Evolutionary conservation across 2,113 vertebrate genomes (phyloP).

Genomic region (Capreolus pygargus): DNA sequence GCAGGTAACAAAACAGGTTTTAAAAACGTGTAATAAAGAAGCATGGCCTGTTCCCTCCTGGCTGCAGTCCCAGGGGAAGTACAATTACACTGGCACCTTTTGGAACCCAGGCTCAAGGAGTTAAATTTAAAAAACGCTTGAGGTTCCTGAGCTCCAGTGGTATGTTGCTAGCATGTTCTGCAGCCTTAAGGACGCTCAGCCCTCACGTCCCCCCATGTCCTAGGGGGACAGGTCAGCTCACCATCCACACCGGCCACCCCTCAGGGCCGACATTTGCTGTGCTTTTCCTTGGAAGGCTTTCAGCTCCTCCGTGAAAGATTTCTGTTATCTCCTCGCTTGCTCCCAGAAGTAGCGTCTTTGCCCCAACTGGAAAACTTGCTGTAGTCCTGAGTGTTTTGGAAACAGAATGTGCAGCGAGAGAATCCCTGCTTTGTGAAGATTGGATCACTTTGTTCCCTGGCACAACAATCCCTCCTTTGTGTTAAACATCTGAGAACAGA

Average conservation of each 20-base stretch:
- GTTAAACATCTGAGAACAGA: conserved; percentile 65
- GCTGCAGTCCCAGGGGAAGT: conserved; percentile 43
- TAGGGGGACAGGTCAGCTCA: neutral
- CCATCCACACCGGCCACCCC: neutral
- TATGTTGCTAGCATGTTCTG: conserved; percentile 71
- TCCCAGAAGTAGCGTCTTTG: conserved; percentile 52
- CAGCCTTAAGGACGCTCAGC: conserved; percentile 70
- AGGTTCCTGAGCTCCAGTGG: conserved; percentile 55
- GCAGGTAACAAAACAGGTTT: conserved; percentile 76
- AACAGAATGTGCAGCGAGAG: conserved; percentile 62
- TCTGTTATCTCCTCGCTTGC: neutral
- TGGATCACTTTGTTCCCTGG: conserved; percentile 65
- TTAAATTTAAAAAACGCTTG: conserved; percentile 59
- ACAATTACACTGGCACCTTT: conserved; percentile 52
- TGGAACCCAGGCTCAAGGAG: conserved; percentile 55
- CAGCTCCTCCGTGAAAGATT: neutral
- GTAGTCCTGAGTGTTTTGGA: conserved; percentile 67
- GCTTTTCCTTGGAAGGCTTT: neutral
- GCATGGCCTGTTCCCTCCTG: conserved; percentile 62
- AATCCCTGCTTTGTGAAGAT: conserved; percentile 59
- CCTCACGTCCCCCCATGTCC: neutral
- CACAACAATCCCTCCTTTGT: conserved; percentile 67
- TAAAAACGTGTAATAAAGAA: conserved; percentile 62
- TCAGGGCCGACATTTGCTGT: neutral
- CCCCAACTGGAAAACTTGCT: conserved; percentile 28